phyloP scores from a whole-genome alignment of 2,113 vertebrate genomes.

The Megaptera novaeangliae region DNA sequence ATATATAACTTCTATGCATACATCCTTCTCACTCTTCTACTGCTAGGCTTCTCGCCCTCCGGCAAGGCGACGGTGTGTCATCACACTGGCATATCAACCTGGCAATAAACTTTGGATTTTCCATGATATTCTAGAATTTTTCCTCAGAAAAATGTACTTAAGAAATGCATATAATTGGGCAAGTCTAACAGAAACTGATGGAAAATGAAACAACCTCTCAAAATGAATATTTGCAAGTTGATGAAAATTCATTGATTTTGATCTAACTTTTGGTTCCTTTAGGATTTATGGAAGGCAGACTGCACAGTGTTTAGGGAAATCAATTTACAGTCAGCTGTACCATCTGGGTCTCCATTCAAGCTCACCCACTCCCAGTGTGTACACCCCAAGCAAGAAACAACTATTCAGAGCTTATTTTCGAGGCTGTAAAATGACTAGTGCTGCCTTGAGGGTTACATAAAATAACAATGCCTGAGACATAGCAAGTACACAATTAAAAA shows the following conservation, averaged over 20 bases:
- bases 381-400: not conserved
- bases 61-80: not conserved
- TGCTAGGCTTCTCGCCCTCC: not conserved
- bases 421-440: not conserved
- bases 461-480: not conserved
- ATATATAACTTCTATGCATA: not conserved
- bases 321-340: not conserved
- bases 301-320: not conserved
- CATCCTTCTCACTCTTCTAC: not conserved
- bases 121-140: not conserved
- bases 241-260: not conserved
- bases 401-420: not conserved
- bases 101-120: not conserved
- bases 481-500: not conserved
- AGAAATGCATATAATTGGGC: not conserved
- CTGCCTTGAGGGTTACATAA: not conserved
- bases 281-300: not conserved
- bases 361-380: not conserved
- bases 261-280: not conserved
- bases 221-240: not conserved
- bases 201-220: not conserved
- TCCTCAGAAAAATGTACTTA: not conserved
- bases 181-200: not conserved
- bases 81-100: not conserved
- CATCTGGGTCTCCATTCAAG: not conserved